These are phyloP conservation scores for Heliconius cydno DNA, from an alignment of 2,888 invertebrate genomes.

Conservation along the genomic window DNA sequence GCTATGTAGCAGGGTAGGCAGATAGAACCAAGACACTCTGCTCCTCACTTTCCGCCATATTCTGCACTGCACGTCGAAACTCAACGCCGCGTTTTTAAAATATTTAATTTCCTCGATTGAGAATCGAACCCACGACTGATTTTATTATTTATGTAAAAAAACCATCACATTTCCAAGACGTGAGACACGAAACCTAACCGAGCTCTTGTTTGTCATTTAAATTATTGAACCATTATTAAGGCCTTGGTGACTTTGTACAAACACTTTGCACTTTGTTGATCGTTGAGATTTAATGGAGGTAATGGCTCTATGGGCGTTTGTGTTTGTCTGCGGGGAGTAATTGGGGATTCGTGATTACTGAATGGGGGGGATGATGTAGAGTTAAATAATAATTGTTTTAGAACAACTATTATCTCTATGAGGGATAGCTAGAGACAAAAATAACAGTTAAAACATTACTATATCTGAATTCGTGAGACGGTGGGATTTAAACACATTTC, in stretches of 20 bases:
- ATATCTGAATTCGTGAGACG: too few relatives aligned
- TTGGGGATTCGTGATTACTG: not conserved
- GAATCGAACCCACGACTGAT: not conserved
- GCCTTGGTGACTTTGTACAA: conserved; percentile 19
- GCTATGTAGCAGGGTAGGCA: not conserved
- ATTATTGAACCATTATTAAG: conserved; percentile 21
- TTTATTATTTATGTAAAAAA: not conserved
- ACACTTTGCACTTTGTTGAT: conserved; percentile 19
- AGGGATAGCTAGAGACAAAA: too few relatives aligned
- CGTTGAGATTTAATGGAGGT: conserved; percentile 21
- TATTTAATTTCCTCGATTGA: not conserved
- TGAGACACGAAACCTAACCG: conserved; percentile 6
- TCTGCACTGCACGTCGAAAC: not conserved
- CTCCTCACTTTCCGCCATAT: not conserved
- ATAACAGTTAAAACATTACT: too few relatives aligned
- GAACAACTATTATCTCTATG: too few relatives aligned
- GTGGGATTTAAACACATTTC: too few relatives aligned
- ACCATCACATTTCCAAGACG: not conserved
- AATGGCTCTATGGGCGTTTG: conserved; percentile 6
- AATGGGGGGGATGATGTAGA: not conserved
- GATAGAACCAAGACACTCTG: not conserved
- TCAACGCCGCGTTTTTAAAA: not conserved
- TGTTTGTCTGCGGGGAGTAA: not conserved
- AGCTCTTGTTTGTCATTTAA: conserved; percentile 16
- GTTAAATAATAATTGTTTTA: not conserved